These are phyloP conservation scores for Anguilla megastoma DNA, from an alignment of 2,797 vertebrate genomes.

Conservation along the genomic window DNA sequence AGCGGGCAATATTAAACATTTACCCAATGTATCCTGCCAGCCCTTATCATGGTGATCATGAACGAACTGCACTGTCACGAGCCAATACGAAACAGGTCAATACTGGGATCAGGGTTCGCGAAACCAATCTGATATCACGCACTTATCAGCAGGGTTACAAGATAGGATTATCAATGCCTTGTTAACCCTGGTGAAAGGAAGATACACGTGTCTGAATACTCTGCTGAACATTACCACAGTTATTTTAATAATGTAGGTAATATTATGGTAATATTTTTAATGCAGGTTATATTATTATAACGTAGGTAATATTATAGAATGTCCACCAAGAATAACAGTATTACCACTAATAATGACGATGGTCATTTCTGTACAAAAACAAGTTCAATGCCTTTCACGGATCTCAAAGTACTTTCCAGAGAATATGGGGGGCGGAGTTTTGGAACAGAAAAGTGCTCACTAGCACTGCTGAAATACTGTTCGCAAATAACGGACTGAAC, in stretches of 20 bases:
- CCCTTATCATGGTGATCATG: slow-evolving; percentile 9
- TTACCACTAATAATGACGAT: neutral
- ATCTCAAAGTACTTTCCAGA: neutral
- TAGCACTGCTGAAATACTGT: neutral
- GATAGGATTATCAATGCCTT: neutral
- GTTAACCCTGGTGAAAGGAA: neutral
- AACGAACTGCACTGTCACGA: slow-evolving; percentile 24
- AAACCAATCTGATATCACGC: neutral
- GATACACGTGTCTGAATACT: neutral
- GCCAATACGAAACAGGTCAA: slow-evolving; percentile 41
- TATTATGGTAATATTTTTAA: neutral
- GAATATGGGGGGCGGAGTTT: neutral
- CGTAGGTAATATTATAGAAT: neutral
- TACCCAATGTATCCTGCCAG: neutral
- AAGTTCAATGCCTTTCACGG: neutral
- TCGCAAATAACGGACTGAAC: neutral
- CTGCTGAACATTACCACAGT: neutral
- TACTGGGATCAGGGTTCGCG: neutral
- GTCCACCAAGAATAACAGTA: neutral
- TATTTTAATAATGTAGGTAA: neutral
- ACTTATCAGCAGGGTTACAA: neutral
- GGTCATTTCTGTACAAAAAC: neutral
- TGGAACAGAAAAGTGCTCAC: neutral
- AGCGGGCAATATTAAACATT: slow-evolving; percentile 33
- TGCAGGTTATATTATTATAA: neutral